Evolutionary conservation across 2,888 invertebrate genomes (phyloP), one percentile per base, ranked within the genome.

Genomic region (Mycogona germanica): DNA sequence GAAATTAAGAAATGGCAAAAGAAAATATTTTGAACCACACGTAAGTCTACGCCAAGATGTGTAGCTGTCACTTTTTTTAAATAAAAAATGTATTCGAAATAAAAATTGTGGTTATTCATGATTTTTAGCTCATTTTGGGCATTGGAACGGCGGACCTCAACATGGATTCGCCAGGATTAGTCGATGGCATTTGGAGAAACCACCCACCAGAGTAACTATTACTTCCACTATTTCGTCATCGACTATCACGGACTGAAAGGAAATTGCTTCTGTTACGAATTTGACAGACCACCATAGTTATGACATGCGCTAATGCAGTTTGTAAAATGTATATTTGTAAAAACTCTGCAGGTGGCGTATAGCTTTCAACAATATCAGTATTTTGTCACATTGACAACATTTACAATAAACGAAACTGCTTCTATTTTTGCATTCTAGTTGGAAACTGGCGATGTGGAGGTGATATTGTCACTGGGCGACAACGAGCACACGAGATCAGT

Each of bases 101-200:
- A 19, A 9, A 42, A 14, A 49, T 46, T 51, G 7, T 29, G 19
- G n/a, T 51, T 55, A n/a, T 49, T 26, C 21, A 30, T 26, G 21
- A 57, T 57, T 70, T 72, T 12, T 73, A 93, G 93, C 95, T 64
- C 89, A 92, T 76, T 95, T 93, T 73, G 95, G 93, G 54, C 82
- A 87, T 62, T 95, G 93, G 93, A 81, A 84, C 59, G 86, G 84
- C 73, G 93, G 95, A 4, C 93, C 95, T 3, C 91, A 92, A 67
- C 95, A 95, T 74, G 95, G 96, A 53, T 96, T 96, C 76, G 93
- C 92, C 51, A 78, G 93, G 66, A 85, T 92, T 67, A 81, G 86
- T 56, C 81, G 87, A 66, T 96, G 95, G 95, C 82, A 82, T 64
- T 76, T 91, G 62, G 89, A 89, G 72, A 84, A 87, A 68, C 80